These are phyloP conservation scores for Thermophis baileyi DNA, from an alignment of 2,113 vertebrate species.

Conservation along the genomic window DNA sequence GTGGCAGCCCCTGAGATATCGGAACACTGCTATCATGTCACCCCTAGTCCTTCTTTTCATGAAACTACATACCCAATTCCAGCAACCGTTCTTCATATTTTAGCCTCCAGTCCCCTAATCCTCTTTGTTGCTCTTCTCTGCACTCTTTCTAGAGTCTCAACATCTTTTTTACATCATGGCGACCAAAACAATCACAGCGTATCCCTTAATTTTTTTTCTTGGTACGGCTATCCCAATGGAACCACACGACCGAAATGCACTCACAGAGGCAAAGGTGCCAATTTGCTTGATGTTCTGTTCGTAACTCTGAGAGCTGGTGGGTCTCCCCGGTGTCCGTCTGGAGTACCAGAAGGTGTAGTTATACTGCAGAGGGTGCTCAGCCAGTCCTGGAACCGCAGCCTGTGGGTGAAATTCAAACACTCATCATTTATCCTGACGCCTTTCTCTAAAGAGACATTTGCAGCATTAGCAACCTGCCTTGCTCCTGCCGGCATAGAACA, in stretches of 20 bases:
- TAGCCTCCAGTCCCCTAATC: no score
- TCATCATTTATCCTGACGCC: neutral
- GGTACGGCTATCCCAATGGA: neutral
- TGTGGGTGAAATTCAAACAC: slow-evolving; percentile 50
- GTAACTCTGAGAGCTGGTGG: slow-evolving; percentile 81
- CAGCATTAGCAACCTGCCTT: neutral
- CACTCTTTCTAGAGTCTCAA: no score
- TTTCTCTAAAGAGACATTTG: neutral
- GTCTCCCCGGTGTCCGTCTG: slow-evolving; percentile 76
- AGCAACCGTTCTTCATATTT: no score
- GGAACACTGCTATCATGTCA: no score
- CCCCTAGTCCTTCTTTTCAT: no score
- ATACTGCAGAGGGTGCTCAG: slow-evolving; percentile 81
- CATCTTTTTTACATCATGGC: no score
- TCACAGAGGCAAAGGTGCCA: slow-evolving; percentile 83
- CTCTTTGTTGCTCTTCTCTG: no score
- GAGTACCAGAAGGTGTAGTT: slow-evolving; percentile 86
- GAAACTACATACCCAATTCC: no score
- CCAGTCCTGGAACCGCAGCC: slow-evolving; percentile 78
- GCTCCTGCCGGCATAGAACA: neutral
- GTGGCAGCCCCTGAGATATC: no score
- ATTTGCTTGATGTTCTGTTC: slow-evolving; percentile 86
- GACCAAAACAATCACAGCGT: no score
- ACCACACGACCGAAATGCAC: slow-evolving; percentile 31
- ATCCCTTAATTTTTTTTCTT: no score